Conservation (phyloP, 2,113 vertebrate species). For the Lanius collurio region DNA sequence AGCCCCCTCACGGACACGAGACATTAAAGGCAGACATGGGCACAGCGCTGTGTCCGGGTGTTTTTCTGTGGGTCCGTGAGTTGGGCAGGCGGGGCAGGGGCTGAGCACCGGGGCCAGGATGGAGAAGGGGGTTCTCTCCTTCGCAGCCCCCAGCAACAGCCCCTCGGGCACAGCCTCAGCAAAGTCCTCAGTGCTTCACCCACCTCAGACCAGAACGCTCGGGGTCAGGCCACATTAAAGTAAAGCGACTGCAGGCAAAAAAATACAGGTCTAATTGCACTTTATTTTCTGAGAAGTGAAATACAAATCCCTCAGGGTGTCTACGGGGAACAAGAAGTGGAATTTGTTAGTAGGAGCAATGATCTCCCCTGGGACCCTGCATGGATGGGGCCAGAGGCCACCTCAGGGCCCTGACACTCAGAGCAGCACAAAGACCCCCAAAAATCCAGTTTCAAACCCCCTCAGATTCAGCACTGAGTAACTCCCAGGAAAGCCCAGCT, state of each 20-base stretch:
- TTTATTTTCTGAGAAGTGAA: slow-evolving; percentile 56
- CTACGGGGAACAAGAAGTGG: not conserved
- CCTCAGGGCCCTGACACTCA: not conserved
- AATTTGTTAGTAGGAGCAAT: not conserved
- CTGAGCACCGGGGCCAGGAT: not conserved
- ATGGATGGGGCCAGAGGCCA: accelerated
- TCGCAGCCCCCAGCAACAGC: accelerated
- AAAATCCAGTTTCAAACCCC: not conserved
- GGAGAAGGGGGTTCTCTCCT: not conserved
- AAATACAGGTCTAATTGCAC: slow-evolving; percentile 53
- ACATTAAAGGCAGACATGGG: not conserved
- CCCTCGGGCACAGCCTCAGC: accelerated
- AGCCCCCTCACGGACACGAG: accelerated
- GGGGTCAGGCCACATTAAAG: not conserved
- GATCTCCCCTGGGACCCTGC: not conserved
- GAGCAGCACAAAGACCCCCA: not conserved
- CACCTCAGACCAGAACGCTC: not conserved
- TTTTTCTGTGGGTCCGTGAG: accelerated
- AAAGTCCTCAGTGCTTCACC: not conserved
- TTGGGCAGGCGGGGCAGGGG: not conserved
- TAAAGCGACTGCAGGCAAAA: not conserved
- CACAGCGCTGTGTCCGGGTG: accelerated
- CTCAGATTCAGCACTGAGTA: accelerated
- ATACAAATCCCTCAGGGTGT: not conserved
- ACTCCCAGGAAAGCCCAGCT: not conserved